Percentiles rank a stretch among this genome's conserved stretches.
These are phyloP conservation scores for Sturnira hondurensis DNA, from an alignment of 2,113 vertebrate genomes.

Conservation along the genomic window DNA sequence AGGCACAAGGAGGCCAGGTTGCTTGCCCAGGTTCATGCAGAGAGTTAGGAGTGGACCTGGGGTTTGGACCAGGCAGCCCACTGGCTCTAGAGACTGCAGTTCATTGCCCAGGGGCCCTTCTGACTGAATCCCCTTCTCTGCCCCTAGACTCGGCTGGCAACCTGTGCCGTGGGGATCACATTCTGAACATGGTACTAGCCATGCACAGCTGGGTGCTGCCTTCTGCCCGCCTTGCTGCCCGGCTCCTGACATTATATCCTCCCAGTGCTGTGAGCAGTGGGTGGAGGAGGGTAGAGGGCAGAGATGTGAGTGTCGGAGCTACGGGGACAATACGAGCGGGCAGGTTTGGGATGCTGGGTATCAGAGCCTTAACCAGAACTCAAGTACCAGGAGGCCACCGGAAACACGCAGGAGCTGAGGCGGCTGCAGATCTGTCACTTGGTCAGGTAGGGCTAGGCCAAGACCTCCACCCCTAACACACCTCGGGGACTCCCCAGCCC, in stretches of 20 bases:
- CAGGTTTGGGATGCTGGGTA: not conserved
- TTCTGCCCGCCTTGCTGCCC: slow-evolving; percentile 72
- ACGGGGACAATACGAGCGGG: not conserved
- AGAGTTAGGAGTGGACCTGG: not conserved
- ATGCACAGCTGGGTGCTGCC: slow-evolving; percentile 82
- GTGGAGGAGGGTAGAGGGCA: not conserved
- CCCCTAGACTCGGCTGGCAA: slow-evolving; percentile 72
- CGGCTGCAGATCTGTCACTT: slow-evolving; percentile 76
- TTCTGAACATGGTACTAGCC: slow-evolving; percentile 78
- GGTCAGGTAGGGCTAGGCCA: slow-evolving; percentile 68
- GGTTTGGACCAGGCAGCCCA: not conserved
- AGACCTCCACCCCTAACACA: not conserved
- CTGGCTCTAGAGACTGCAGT: not conserved
- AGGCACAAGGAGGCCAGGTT: not conserved
- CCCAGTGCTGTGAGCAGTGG: not conserved
- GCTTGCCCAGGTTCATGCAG: not conserved
- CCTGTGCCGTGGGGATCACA: slow-evolving; percentile 68
- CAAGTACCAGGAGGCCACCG: slow-evolving; percentile 74
- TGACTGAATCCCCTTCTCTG: not conserved
- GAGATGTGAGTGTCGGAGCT: not conserved
- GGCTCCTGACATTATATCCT: slow-evolving; percentile 80
- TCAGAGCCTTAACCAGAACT: slow-evolving; percentile 72
- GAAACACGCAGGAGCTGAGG: slow-evolving; percentile 27
- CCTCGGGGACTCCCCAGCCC: not conserved
- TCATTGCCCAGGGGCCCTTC: not conserved